Percentiles rank a stretch among this genome's conserved stretches.
Conservation (phyloP, 1,140 invertebrate species). For the Euwallacea fornicatus region DNA sequence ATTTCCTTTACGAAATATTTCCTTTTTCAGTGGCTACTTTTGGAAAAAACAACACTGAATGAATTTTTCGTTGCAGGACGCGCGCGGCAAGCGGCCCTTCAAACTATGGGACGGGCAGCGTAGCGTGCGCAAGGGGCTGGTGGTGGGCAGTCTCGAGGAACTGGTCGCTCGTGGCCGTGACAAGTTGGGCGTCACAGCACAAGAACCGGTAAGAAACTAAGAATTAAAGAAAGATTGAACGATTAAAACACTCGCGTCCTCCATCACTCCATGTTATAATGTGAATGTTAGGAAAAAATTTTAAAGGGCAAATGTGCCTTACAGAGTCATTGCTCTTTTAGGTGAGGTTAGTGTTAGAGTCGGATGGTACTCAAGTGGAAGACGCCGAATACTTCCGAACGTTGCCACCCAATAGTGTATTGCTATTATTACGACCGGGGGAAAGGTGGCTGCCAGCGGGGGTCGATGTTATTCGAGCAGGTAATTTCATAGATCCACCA, state of each 20-base stretch:
- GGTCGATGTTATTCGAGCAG: conserved; percentile 89
- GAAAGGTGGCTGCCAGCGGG: conserved; percentile 90
- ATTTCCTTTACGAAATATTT: too few species aligned
- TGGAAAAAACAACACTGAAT: too few species aligned
- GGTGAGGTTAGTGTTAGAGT: conserved; percentile 85
- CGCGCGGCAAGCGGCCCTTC: conserved; percentile 93
- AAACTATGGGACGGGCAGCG: conserved; percentile 97
- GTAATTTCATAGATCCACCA: conserved; percentile 57
- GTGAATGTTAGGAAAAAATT: too few species aligned
- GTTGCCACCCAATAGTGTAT: conserved; percentile 85
- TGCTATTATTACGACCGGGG: conserved; percentile 81
- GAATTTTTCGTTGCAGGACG: conserved; percentile 63
- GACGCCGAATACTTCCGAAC: conserved; percentile 93
- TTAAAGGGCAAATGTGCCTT: too few species aligned
- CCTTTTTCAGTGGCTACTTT: too few species aligned
- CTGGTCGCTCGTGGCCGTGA: conserved; percentile 88
- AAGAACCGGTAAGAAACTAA: conserved; percentile 60
- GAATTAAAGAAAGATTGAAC: too few species aligned
- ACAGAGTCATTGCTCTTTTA: not conserved
- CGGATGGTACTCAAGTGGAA: conserved; percentile 93
- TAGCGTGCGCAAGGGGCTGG: conserved; percentile 89
- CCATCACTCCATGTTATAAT: too few species aligned
- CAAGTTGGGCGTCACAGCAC: conserved; percentile 82
- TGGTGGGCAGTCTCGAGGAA: conserved; percentile 89
- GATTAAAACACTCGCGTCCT: too few species aligned